phyloP scores from a whole-genome alignment of 2,888 invertebrate species.

The Suillia variegata region DNA sequence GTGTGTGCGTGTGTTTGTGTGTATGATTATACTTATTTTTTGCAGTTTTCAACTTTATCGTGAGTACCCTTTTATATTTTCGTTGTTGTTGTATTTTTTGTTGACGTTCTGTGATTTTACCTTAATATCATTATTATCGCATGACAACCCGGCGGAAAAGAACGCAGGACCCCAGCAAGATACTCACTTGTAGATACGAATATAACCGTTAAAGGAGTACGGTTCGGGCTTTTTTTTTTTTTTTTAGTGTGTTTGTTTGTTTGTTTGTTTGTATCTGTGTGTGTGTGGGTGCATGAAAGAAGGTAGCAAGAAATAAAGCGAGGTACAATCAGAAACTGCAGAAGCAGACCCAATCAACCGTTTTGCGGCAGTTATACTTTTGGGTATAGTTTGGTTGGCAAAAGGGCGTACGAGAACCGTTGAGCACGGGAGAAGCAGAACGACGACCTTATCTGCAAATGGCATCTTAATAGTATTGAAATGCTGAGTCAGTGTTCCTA shows the following conservation, averaged over 20 bases:
- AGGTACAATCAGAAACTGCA: not conserved
- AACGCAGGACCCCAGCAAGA: too few relatives aligned
- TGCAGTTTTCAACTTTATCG: not conserved
- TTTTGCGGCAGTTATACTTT: not conserved
- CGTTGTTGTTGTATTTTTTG: too few relatives aligned
- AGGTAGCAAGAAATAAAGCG: too few relatives aligned
- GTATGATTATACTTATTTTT: too few relatives aligned
- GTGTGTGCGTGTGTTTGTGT: too few relatives aligned
- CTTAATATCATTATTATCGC: constrained; percentile 1
- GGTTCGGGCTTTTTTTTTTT: not conserved
- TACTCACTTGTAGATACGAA: too few relatives aligned
- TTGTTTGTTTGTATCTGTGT: not conserved
- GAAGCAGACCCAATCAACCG: not conserved
- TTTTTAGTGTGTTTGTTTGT: not conserved
- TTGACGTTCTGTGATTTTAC: not conserved
- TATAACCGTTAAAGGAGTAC: too few relatives aligned
- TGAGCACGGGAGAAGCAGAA: not conserved
- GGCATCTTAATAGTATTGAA: constrained; percentile 37
- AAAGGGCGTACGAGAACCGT: too few relatives aligned
- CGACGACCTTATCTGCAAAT: constrained; percentile 44
- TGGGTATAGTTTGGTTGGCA: too few relatives aligned
- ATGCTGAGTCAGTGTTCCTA: constrained; percentile 30
- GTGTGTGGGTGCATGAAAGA: not conserved
- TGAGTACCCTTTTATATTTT: too few relatives aligned
- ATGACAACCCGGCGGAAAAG: not conserved